phyloP scores from a whole-genome alignment of 2,113 vertebrate species.

The Tragelaphus imberbis region DNA sequence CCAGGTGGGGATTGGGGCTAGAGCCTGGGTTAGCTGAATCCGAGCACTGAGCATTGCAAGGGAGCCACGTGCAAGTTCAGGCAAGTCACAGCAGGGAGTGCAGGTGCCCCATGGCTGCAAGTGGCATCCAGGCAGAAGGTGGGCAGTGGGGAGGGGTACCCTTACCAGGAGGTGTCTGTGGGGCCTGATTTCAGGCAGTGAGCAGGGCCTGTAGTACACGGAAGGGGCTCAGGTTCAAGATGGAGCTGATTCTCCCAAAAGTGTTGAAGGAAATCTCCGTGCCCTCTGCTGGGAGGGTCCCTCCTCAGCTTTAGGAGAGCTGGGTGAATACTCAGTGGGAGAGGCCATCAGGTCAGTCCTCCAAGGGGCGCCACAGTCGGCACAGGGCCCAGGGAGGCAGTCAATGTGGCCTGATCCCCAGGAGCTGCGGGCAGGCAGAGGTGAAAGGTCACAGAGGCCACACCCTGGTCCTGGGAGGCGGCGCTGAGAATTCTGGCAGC shows the following conservation, averaged over 20 bases:
- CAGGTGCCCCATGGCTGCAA: not conserved
- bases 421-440: not conserved
- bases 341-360: not conserved
- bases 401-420: not conserved
- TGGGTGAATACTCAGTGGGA: not conserved
- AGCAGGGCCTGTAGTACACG: accelerated
- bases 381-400: not conserved
- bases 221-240: not conserved
- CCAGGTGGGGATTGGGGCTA: not conserved
- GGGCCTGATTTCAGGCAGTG: not conserved
- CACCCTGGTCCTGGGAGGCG: not conserved
- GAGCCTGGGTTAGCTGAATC: not conserved
- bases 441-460: not conserved
- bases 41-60: not conserved
- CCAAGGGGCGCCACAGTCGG: not conserved
- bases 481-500: not conserved
- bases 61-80: not conserved
- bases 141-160: too few relatives aligned
- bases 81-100: not conserved
- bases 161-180: not conserved
- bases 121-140: not conserved
- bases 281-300: not conserved
- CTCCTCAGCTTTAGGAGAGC: not conserved
- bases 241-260: not conserved
- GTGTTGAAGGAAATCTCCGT: not conserved